Conservation (phyloP, 2,888 invertebrate genomes). For the Alsophila aescularia region DNA sequence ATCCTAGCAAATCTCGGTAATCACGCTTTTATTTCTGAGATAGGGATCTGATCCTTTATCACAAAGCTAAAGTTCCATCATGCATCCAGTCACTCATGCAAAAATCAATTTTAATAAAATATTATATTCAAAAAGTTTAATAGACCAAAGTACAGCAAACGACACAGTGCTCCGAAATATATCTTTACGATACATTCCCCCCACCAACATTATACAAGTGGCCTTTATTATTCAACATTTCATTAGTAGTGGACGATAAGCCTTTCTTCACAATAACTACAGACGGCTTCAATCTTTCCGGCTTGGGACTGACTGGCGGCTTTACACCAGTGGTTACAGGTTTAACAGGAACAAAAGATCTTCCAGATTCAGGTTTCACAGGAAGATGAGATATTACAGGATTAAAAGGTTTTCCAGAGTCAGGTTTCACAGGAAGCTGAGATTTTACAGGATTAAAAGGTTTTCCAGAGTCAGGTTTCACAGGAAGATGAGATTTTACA, state of each 20-base stretch:
- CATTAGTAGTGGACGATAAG: slow-evolving; percentile 71
- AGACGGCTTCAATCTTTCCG: slow-evolving; percentile 45
- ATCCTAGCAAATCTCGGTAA: no score
- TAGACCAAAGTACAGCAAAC: no score
- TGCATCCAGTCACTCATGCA: no score
- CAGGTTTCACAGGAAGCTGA: no score
- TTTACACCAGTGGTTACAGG: background rate
- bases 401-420: background rate
- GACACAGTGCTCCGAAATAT: no score
- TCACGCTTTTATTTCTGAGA: no score
- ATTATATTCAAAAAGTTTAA: no score
- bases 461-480: no score
- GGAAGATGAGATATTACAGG: background rate
- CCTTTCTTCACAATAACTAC: slow-evolving; percentile 85
- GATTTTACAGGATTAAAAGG: background rate
- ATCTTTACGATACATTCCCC: slow-evolving; percentile 4
- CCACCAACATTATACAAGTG: slow-evolving; percentile 44
- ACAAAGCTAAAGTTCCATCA: no score
- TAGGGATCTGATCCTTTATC: no score
- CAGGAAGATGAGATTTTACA: background rate
- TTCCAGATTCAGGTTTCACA: no score
- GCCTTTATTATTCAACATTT: slow-evolving; percentile 38
- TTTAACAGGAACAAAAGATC: background rate
- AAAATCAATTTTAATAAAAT: no score
- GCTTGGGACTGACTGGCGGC: slow-evolving; percentile 22